phyloP scores from a whole-genome alignment of 2,797 vertebrate genomes.

The Todus mexicanus region DNA sequence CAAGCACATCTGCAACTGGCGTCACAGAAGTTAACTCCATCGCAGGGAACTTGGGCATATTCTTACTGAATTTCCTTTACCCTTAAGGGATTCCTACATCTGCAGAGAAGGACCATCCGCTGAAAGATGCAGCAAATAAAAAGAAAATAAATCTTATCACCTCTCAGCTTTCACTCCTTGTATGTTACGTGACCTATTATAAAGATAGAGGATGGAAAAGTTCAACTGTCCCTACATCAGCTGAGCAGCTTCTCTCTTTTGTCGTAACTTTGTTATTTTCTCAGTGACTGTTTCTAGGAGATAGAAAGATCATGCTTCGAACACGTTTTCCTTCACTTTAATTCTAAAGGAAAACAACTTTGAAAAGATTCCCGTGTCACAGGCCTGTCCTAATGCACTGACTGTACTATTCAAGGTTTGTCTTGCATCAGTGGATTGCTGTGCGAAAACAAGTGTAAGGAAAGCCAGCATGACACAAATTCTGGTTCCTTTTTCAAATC shows the following conservation, averaged over 20 bases:
- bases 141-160: background rate
- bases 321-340: background rate
- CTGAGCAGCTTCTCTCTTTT: background rate
- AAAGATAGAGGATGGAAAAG: background rate
- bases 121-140: background rate
- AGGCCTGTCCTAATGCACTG: background rate
- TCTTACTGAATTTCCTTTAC: background rate
- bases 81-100: background rate
- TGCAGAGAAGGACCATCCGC: background rate
- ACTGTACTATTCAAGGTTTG: background rate
- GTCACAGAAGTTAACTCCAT: background rate
- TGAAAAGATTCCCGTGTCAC: background rate
- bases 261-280: background rate
- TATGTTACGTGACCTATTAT: background rate
- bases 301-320: background rate
- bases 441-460: background rate
- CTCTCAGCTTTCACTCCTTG: background rate
- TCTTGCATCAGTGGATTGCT: background rate
- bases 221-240: background rate
- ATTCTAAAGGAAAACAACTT: background rate
- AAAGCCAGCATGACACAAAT: background rate
- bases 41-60: background rate
- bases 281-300: background rate
- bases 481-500: background rate
- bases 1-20: background rate